phyloP scores from a whole-genome alignment of 2,113 vertebrate species.

The Syrrhaptes paradoxus region DNA sequence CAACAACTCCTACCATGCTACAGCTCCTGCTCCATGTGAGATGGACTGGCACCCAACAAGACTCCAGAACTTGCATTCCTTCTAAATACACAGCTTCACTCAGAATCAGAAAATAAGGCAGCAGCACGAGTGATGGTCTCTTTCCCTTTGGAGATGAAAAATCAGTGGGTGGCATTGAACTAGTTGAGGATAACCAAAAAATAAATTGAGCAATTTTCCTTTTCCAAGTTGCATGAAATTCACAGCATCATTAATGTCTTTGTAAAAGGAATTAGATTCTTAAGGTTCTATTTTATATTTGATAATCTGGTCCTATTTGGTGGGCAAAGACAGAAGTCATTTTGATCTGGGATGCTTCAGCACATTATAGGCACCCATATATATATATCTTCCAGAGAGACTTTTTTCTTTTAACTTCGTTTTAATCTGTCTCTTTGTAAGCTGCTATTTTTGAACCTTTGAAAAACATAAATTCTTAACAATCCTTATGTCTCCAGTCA shows the following conservation, averaged over 20 bases:
- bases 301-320: slow-evolving; percentile 7
- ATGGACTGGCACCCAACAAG: background rate
- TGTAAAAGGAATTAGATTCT: slow-evolving; percentile 7
- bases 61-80: background rate
- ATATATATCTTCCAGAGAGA: background rate
- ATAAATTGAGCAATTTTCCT: background rate
- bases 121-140: background rate
- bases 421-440: background rate
- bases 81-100: background rate
- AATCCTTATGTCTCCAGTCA: background rate
- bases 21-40: background rate
- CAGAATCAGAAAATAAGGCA: background rate
- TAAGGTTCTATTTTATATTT: background rate
- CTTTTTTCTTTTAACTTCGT: background rate
- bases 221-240: background rate
- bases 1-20: background rate
- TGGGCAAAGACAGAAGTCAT: background rate
- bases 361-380: background rate
- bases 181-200: background rate
- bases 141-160: background rate
- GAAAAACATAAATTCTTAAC: slow-evolving; percentile 7
- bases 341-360: slow-evolving; percentile 9
- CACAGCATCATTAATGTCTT: background rate
- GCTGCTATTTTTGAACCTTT: background rate
- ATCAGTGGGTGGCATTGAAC: background rate